These are phyloP conservation scores for Lepetodrilus schrolli DNA, from an alignment of 2,888 invertebrate genomes.

Conservation along the genomic window DNA sequence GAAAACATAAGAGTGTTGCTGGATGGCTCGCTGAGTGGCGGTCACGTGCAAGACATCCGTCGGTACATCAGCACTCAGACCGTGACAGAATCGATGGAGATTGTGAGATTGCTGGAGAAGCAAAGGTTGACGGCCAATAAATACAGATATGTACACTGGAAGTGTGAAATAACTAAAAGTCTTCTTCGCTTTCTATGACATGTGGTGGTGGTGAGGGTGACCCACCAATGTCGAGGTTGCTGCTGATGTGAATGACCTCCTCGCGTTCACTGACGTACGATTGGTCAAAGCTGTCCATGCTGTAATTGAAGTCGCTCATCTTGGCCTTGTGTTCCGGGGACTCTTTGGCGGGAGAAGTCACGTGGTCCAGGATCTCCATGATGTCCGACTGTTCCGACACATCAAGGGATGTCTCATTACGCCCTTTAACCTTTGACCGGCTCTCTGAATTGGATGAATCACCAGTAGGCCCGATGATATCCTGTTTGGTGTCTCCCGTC, in stretches of 20 bases:
- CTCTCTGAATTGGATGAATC: background rate
- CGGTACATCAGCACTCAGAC: no score
- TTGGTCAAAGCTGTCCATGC: conserved; percentile 64
- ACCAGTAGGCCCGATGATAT: background rate
- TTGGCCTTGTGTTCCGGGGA: conserved; percentile 44
- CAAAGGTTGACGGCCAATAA: background rate
- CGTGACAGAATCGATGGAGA: no score
- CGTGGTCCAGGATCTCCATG: background rate
- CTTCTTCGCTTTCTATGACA: conserved; percentile 52
- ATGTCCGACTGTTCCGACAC: background rate
- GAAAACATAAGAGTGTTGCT: no score
- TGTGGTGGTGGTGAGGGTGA: conserved; percentile 47
- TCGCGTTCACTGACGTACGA: conserved; percentile 58
- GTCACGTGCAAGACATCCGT: no score
- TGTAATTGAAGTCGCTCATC: conserved; percentile 60
- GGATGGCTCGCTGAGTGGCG: no score
- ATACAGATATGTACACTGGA: background rate
- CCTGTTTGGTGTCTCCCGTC: background rate
- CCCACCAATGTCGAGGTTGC: conserved; percentile 45
- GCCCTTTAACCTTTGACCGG: background rate
- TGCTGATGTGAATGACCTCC: conserved; percentile 53
- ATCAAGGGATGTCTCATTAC: background rate
- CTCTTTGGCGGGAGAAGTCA: conserved; percentile 29
- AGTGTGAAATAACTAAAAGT: conserved; percentile 44
- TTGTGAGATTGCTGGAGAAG: no score